Percentiles rank a stretch among this genome's conserved stretches.
Conservation (phyloP, 2,888 invertebrate species). For the Vannuccia rotundouncinata region DNA sequence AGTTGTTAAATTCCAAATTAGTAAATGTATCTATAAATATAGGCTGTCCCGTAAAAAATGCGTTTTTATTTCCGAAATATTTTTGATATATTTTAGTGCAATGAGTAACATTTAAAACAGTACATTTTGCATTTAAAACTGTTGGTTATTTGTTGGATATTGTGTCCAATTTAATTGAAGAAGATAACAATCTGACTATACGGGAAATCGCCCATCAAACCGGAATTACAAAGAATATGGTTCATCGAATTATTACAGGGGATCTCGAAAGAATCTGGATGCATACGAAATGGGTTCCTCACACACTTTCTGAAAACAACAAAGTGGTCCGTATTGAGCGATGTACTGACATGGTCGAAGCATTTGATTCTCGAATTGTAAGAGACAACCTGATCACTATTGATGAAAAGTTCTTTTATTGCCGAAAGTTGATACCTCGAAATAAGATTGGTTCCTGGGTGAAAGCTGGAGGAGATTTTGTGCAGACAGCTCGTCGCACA, state of each 20-base stretch:
- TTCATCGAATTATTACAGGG: conserved; percentile 29
- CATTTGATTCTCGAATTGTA: conserved; percentile 20
- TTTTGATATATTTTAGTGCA: too few species aligned
- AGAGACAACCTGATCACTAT: conserved; percentile 16
- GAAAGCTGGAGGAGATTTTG: conserved; percentile 1
- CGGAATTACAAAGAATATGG: neutral
- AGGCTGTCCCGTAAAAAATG: too few species aligned
- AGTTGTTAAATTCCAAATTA: too few species aligned
- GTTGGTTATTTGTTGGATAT: too few species aligned
- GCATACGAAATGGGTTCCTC: conserved; percentile 31
- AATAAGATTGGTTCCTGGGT: conserved; percentile 30
- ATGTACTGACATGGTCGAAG: conserved; percentile 27
- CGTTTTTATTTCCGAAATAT: too few species aligned
- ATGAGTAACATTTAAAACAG: too few species aligned
- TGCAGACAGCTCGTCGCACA: conserved; percentile 13
- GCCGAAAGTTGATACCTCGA: conserved; percentile 21
- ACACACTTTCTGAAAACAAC: conserved; percentile 30
- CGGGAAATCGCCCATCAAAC: too few species aligned
- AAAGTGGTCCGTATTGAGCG: conserved; percentile 34
- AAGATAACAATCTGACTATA: too few species aligned
- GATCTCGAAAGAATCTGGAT: conserved; percentile 29
- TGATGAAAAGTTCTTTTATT: conserved; percentile 22
- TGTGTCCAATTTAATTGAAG: too few species aligned
- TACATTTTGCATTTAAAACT: too few species aligned
- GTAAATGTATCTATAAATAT: too few species aligned